Evolutionary conservation across 2,797 vertebrate species (phyloP), one percentile per base, ranked within the genome.

Genomic region (Aeoliscus strigatus): DNA sequence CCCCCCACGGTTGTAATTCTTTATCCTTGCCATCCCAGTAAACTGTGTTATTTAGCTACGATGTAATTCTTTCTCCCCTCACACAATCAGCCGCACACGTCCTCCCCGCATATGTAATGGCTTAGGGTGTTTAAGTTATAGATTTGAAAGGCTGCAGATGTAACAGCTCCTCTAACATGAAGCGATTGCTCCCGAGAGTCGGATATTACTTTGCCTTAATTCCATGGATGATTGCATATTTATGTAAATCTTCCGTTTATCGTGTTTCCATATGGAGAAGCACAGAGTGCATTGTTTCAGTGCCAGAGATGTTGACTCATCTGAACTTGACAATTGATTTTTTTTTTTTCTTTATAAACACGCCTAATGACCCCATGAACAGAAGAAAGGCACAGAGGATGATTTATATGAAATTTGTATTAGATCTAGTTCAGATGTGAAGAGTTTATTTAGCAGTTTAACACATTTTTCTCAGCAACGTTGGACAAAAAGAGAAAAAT

Each of bases 31-130:
- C 78, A 78, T 83, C 70, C 70, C 43, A 5, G 73, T 83, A 83
- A 86, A 83, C 79, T 79, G 72, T 78, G 77, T 85, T 80, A 82
- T 86, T 88, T 79, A 80, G 78, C 79, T 72, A 77, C 74, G 53
- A 65, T 60, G 61, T 81, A 54, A 85, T 83, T 85, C 39, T 60
- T 34, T 73, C 82, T 55, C 35, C n/a, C 41, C 51, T 55, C 70
- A 60, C 76, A 55, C 46, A 50, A 58, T 56, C 63, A 50, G 56
- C 33, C 27, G 12, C 27, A 28, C 39, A 5, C 53, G 64, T 47
- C 39, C 30, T 53, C 46, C 44, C 46, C 41, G 46, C 58, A 60
- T 51, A 46, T 60, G 51, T 55, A 51, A 71, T 51, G 44, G 64
- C 56, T 76, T 60, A 60, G 58, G 32, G 56, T 83, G 66, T 81